Conservation (phyloP, 2,113 vertebrate species). For the Aplodontia rufa region DNA sequence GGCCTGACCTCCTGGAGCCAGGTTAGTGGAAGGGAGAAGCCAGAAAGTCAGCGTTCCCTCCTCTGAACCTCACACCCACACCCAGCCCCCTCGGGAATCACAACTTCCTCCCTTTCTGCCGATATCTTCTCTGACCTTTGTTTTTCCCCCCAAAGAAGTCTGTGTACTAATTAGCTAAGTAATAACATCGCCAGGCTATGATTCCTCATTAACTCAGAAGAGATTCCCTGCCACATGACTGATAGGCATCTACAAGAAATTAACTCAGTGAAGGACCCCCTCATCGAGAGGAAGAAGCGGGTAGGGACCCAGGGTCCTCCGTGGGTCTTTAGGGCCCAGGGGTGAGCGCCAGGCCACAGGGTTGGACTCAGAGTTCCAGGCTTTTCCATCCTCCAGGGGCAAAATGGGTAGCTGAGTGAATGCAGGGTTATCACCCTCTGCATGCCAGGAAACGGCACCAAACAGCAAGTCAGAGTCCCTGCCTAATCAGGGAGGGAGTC, state of each 20-base stretch:
- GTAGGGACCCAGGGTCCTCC: background rate
- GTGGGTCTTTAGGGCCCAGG: background rate
- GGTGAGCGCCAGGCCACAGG: rapidly evolving
- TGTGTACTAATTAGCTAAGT: constrained; percentile 77
- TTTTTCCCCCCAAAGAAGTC: constrained; percentile 11
- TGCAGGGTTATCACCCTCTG: background rate
- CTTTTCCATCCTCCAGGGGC: no score
- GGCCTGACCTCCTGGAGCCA: background rate
- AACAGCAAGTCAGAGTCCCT: no score
- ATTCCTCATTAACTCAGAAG: constrained; percentile 78
- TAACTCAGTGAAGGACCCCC: constrained; percentile 69
- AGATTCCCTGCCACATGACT: constrained; percentile 75
- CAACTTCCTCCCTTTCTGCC: background rate
- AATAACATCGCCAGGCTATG: constrained; percentile 64
- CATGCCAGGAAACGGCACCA: background rate
- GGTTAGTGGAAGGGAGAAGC: background rate
- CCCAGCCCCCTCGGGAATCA: background rate
- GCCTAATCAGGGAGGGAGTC: background rate
- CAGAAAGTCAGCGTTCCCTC: rapidly evolving
- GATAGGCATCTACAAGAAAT: constrained; percentile 79
- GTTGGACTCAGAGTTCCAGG: no score
- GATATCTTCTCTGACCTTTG: constrained; percentile 20
- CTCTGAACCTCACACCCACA: background rate
- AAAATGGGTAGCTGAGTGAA: background rate
- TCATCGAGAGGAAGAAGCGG: constrained; percentile 79